phyloP scores from a whole-genome alignment of 1,140 invertebrate genomes.

The Myzus persicae region DNA sequence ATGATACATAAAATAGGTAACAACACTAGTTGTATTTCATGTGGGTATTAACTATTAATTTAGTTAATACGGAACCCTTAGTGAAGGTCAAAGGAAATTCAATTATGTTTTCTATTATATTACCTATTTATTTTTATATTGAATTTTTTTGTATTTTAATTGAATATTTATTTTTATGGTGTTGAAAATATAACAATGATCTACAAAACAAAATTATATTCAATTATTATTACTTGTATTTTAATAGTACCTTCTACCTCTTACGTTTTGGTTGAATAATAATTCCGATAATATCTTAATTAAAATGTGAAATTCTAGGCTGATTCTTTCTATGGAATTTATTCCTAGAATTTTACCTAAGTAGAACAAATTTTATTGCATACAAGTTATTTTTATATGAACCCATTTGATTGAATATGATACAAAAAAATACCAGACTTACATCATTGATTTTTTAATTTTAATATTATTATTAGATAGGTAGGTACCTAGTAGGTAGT shows the following conservation, averaged over 20 bases:
- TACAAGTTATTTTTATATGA: background rate
- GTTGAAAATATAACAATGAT: background rate
- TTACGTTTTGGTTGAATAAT: too few species aligned
- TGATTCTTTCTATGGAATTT: too few species aligned
- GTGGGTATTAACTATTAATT: background rate
- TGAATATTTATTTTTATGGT: background rate
- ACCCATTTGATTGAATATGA: background rate
- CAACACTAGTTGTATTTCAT: background rate
- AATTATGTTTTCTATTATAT: conserved; percentile 19
- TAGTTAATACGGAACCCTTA: background rate
- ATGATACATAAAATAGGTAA: background rate
- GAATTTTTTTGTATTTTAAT: background rate
- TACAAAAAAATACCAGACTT: background rate
- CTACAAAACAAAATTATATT: background rate
- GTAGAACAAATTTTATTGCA: background rate
- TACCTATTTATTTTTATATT: background rate
- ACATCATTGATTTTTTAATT: background rate
- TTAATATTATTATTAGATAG: background rate
- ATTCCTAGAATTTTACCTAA: too few species aligned
- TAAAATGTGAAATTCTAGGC: too few species aligned
- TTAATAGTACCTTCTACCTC: too few species aligned
- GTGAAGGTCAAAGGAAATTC: conserved; percentile 30
- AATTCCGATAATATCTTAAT: too few species aligned
- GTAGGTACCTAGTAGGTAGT: background rate
- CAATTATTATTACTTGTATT: background rate